Evolutionary conservation across 1,140 invertebrate genomes (phyloP), one percentile per base, ranked within the genome.

Genomic region (Potamilus streckersoni): DNA sequence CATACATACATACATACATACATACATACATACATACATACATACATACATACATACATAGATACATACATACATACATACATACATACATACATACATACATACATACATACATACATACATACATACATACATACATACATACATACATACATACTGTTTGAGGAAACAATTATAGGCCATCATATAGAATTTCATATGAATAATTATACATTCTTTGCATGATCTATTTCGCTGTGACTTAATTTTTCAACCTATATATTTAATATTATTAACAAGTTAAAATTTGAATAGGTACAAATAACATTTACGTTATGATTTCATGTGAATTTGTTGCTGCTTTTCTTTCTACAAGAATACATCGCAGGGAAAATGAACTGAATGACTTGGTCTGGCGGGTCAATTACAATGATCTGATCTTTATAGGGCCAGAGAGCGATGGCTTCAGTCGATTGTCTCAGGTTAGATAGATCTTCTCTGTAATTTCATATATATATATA

Each of bases 321-420:
- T 49, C 38, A 49, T 8, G 38, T 49, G 5, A 17, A 65, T 12
- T 66, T 17, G 14, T 31, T 64, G 20, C 71, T 20, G 58, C 14
- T 71, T 55, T 68, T 73, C 3, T 63, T 38, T 31, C 17, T 38
- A 55, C 8, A 63, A 83, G 82, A 60, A 72, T 73, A 19, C 20
- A 70, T 17, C 56, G 61, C 61, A 69, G 63, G 68, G 80, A 83
- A 66, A 69, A 66, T 16, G 79, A 80, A 14, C 69, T 84, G n/a
- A 71, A 69, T 14, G 75, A 75, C 61, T 78, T 76, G 73, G 49
- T 77, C 2, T 84, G 82, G 82, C 58, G 74, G 38, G 67, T 84
- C 0, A 55, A 76, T 17, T 72, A 74, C 19, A 58, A 65, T 20
- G 79, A 84, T 57, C 75, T 84, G 19, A 77, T 71, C 12, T 84